Base-by-base conservation (phyloP, 92 coral and sea anemone genomes). In the Porites lobata region DNA sequence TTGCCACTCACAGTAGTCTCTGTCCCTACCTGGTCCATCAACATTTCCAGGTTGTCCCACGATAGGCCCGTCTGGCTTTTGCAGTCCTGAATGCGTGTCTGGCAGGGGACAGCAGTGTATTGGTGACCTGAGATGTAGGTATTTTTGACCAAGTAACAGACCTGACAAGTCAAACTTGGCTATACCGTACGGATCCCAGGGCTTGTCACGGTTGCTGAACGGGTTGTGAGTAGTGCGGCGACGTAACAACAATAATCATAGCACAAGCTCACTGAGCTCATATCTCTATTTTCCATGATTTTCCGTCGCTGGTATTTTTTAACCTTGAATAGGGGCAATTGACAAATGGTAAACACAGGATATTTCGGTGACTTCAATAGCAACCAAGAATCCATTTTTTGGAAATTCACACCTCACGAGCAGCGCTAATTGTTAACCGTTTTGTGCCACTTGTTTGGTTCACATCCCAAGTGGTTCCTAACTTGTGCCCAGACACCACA, bases 171-270 rank as follows among this genome's bases (percentile, higher is more conserved):
- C 99, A 69, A 96, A 92, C 84, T 95, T 96, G 8, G 98, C 99
- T 17, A 96, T 78, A 58, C 99, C 99, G 29, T 95, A 96, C 15
- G 99, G 98, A 75, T 96, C 94, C 99, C 99, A 96, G 1, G 96
- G 88, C 72, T 93, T 93, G 47, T 93, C 92, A 66, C 96, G 91
- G 62, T 96, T 92, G 69, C 91, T 79, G 76, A 96, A 96, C 4
- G 99, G 99, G 72, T 96, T 96, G 81, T 96, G 99, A 0, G 98
- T 96, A 8, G 98, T 96, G 64, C 99, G 98, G 22, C 98, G 98
- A 69, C 96, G 98, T 96, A 76, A 3, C 76, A 76, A 81, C 9
- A 50, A 38, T 14, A 1, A 65, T 67, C 18, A 22, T 38, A 19
- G 20, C 47, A 38, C 47, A 38, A 38, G 5, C 6, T 29, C 32